Evolutionary conservation across 37 sponge, comb jelly and placozoan species (phyloP).

Genomic region (Agelas oroides): DNA sequence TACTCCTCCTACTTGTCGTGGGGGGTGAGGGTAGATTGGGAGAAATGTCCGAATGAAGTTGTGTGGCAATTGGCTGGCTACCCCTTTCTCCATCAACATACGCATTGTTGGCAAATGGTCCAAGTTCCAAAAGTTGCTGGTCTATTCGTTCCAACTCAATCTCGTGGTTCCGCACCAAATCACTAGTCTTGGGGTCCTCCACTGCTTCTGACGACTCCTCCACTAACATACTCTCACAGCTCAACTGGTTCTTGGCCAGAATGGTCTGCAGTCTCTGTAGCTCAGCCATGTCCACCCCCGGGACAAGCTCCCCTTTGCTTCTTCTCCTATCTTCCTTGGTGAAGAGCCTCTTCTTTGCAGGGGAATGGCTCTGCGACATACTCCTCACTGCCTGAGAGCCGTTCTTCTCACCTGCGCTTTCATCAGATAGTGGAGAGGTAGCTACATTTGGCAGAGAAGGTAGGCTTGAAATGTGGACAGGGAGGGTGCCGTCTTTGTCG

Average conservation of each 20-base stretch:
- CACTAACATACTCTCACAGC: not conserved
- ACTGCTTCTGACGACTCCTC: not conserved
- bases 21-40: not conserved
- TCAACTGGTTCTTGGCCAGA: not conserved
- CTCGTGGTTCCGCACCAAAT: constrained; percentile 19
- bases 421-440: too few species aligned
- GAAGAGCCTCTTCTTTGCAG: not conserved
- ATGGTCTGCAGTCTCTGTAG: not conserved
- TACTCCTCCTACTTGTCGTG: not conserved
- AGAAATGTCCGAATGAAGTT: too few species aligned
- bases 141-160: constrained; percentile 55
- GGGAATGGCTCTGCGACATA: not conserved
- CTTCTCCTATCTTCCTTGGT: not conserved
- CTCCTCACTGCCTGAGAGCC: too few species aligned
- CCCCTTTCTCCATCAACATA: not conserved
- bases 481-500: not conserved
- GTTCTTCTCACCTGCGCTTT: too few species aligned
- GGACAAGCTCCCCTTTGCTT: not conserved
- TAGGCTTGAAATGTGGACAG: not conserved
- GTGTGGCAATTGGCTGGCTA: too few species aligned
- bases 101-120: constrained; percentile 59
- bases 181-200: not conserved
- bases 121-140: constrained; percentile 59
- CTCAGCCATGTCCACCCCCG: not conserved
- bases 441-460: too few species aligned